Evolutionary conservation across 2,888 invertebrate genomes (phyloP), one percentile per base, ranked within the genome.

Genomic region (Tholera decimalis): DNA sequence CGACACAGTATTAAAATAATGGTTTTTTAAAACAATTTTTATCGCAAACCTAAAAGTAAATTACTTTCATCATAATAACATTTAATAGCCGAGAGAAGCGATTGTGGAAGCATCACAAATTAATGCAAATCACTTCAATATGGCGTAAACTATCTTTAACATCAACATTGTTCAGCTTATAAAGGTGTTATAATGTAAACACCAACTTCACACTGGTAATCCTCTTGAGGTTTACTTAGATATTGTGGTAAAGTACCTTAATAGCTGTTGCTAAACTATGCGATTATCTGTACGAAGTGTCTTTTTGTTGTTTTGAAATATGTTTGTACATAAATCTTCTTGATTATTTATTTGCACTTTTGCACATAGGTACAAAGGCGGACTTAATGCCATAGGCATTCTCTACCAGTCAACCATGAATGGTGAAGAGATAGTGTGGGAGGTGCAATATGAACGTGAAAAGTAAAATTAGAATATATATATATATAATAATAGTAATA

Each of bases 171-270:
- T 54, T 41, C 24, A 11, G 64, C 41, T 64, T 68, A 24, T 35
- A 47, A 53, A 73, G 65, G 65, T 72, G 47, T 73, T 64, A 22
- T 7, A 20, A 18, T 35, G 20, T 37, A 22, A 72, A 63, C 46
- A 54, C 47, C 18, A 68, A 65, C 28, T 65, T 43, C 30, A 28
- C 47, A 46, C 41, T 37, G 47, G 73, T 68, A 64, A 68, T 51
- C 65, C 73, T 37, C 39, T 43, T 2, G 30, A 9, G 44, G 13
- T 47, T 63, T 15, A 47, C n/a, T 20, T n/a, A n/a, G 61, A 44
- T 37, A 70, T 44, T 49, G 22, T 41, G 22, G 28, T 1, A 22
- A 26, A 33, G 24, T 33, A 33, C 44, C 13, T 61, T 70, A 59
- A 20, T 20, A 37, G 20, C 41, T 41, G 3, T 6, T 1, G 28